Evolutionary conservation across 2,113 vertebrate species (phyloP), one percentile per base, ranked within the genome.

Genomic region (Saguinus imperator): DNA sequence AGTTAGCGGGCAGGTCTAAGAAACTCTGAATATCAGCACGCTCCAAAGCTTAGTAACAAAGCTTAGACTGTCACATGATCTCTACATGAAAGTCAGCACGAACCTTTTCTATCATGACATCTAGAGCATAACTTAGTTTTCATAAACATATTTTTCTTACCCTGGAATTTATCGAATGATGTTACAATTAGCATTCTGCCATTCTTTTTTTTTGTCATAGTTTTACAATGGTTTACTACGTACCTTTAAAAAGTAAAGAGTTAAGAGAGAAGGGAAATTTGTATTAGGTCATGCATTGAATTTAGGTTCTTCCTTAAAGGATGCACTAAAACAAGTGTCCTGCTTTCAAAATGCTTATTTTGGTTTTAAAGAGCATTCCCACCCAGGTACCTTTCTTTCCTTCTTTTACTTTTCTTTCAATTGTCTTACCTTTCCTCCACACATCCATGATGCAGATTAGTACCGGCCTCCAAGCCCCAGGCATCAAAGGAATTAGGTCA

Each of bases 401-500:
- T 95, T 77, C 6, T 5, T 61, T 89, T 66, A 11, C 40, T 75
- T 85, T 52, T 52, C 88, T 81, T 64, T 58, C 68, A 48, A 11
- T 95, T 96, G 81, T 95, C 94, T 94, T 72, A 61, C 76, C 93
- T 97, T 96, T 86, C 87, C 88, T 92, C 57, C 48, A 90, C 66
- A 94, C n/a, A 88, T 66, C 77, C 85, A 77, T 58, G 93, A 98
- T 95, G 94, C 80, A 97, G 90, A 98, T 97, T 92, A 97, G 87
- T 84, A 50, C 72, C 88, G 89, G 84, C 89, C 95, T 97, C 85
- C 77, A 50, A 94, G 94, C 95, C 97, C 61, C 87, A 89, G 85
- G 97, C 97, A 98, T 97, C 96, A 94, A 97, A 98, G 94, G 95
- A 98, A 97, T 97, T 97, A 98, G 97, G 97, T 98, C 97, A 98